Evolutionary conservation across 2,888 invertebrate genomes (phyloP).

Genomic region (Ochlodes sylvanus): DNA sequence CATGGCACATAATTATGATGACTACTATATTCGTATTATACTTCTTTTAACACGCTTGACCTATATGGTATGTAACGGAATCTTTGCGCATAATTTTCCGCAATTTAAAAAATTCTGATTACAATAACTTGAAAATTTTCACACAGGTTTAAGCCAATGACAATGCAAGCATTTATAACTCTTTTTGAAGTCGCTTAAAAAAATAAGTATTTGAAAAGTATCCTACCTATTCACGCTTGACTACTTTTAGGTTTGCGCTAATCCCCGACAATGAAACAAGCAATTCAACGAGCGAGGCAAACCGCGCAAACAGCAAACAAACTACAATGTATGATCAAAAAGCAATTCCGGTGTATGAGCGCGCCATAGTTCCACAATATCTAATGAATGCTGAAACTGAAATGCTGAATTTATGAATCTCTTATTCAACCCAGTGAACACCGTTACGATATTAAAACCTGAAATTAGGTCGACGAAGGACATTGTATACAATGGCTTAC

Average conservation of each 20-base stretch:
- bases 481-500: background rate
- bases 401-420: constrained; percentile 36
- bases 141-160: too few relatives aligned
- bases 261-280: constrained; percentile 2
- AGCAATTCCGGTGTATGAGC: constrained; percentile 29
- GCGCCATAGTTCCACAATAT: constrained; percentile 32
- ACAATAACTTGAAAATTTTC: too few relatives aligned
- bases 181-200: too few relatives aligned
- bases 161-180: too few relatives aligned
- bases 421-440: constrained; percentile 29
- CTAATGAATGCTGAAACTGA: constrained; percentile 36
- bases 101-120: too few relatives aligned
- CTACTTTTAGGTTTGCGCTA: background rate
- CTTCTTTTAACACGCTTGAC: too few relatives aligned
- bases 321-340: constrained; percentile 26
- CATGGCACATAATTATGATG: too few relatives aligned
- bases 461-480: constrained; percentile 26
- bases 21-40: too few relatives aligned
- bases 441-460: constrained; percentile 29
- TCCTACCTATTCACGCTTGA: background rate
- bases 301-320: constrained; percentile 4
- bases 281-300: background rate
- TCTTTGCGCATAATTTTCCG: too few relatives aligned
- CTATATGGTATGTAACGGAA: too few relatives aligned
- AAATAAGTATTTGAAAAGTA: too few relatives aligned